Base-by-base conservation (phyloP, 2,113 vertebrate genomes). In the Aplodontia rufa region DNA sequence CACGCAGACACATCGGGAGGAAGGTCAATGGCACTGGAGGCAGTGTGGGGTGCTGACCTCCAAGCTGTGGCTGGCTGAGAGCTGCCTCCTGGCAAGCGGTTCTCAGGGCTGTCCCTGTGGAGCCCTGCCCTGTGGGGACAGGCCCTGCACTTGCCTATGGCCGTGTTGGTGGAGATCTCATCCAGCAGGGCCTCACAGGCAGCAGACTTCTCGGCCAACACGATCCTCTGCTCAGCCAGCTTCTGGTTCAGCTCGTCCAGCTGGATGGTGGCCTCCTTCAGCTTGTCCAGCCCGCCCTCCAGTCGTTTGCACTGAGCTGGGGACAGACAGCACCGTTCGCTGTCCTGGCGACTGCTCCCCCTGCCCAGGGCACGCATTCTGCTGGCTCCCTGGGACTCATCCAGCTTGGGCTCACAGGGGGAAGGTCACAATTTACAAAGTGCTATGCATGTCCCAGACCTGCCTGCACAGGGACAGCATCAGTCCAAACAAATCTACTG, bases 231-330 rank as follows among this genome's bases (percentile, higher is more conserved):
- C 97, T 99, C 99, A 0, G 99, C 99, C 66, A 99, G 98, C 95
- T 99, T 99, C 89, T 97, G 75, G 82, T 99, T 99, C 84, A 99
- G 98, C 97, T 99, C 99, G 2, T 98, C 99, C 47, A 99, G 98
- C 98, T 99, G 99, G n/a, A 98, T n/a, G 55, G 99, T 99, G 42
- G 99, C 99, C 97, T 99, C 99, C 97, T 99, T 99, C 92, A 99
- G 98, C 97, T 99, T 99, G 96, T 99, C 99, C 90, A 99, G 98
- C 72, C 99, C 99, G 0, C 99, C 98, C 64, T 99, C 99, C 88
- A 99, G 98, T 14, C 98, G 98, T 94, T 99, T 99, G 97, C 99
- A 99, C 92, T 99, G 99, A 35, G 97, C 99, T 99, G 95, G 6
- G 84, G 22, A 32, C 0, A 93, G 60, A 83, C 6, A 11, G 8